Evolutionary conservation across 2,797 vertebrate genomes (phyloP).

Genomic region (Morus bassanus): DNA sequence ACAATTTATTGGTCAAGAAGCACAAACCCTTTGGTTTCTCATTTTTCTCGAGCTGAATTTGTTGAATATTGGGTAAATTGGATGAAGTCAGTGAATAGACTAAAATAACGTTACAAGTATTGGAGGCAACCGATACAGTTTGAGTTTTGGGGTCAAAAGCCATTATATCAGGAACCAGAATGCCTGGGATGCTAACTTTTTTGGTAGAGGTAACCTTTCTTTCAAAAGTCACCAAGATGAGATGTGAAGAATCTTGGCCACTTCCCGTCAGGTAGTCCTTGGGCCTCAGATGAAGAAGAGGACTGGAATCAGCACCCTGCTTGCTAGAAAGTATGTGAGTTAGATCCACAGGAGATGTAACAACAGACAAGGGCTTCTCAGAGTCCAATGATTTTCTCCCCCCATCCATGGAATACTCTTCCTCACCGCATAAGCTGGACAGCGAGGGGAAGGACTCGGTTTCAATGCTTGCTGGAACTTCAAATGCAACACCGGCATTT

Average conservation of each 20-base stretch:
- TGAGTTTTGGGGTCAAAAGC: conserved; percentile 84
- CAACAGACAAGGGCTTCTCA: conserved; percentile 63
- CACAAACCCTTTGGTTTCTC: conserved; percentile 93
- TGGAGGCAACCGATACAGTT: conserved; percentile 89
- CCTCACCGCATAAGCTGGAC: conserved; percentile 64
- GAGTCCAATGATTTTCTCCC: conserved; percentile 77
- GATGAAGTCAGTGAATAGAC: conserved; percentile 87
- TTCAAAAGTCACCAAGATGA: conserved; percentile 91
- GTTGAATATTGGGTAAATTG: conserved; percentile 86
- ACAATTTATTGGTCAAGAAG: conserved; percentile 85
- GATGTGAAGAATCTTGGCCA: conserved; percentile 89
- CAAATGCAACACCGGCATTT: conserved; percentile 82
- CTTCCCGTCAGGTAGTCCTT: conserved; percentile 83
- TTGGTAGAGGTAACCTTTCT: conserved; percentile 85
- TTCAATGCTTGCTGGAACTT: conserved; percentile 58
- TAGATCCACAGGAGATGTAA: conserved; percentile 81
- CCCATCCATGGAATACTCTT: conserved; percentile 65
- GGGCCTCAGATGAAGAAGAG: conserved; percentile 83
- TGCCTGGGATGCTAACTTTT: conserved; percentile 90
- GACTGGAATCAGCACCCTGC: conserved; percentile 80
- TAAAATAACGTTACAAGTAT: conserved; percentile 86
- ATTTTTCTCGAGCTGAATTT: conserved; percentile 86
- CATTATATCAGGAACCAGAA: conserved; percentile 92
- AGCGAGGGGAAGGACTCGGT: conserved; percentile 49
- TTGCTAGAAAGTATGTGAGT: conserved; percentile 84